phyloP scores from a whole-genome alignment of 1,140 invertebrate species.

The Trichogramma pretiosum region DNA sequence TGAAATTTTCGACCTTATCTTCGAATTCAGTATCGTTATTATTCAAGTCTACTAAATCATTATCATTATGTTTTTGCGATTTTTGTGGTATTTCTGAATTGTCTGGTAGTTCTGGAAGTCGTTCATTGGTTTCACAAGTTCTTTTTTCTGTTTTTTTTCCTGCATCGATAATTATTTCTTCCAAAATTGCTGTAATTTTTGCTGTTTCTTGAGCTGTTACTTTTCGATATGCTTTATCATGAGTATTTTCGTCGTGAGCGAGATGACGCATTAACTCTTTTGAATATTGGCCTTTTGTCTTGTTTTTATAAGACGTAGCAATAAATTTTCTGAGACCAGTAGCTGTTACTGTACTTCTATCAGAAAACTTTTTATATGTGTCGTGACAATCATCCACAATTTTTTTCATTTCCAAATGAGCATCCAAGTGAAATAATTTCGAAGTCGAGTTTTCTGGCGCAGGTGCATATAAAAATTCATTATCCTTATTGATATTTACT shows the following conservation, averaged over 20 bases:
- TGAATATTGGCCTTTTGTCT: neutral
- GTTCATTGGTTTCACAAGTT: neutral
- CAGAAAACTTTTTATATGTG: neutral
- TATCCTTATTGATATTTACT: neutral
- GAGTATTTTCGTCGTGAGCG: neutral
- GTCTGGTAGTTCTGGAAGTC: neutral
- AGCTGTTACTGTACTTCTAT: neutral
- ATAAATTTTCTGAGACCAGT: slow-evolving; percentile 1
- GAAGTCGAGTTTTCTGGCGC: too few species aligned
- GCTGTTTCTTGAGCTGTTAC: neutral
- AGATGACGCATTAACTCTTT: neutral
- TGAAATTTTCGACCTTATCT: neutral
- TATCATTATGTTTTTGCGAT: neutral
- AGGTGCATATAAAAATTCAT: neutral
- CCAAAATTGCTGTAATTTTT: neutral
- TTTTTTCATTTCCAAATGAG: neutral
- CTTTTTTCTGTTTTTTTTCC: neutral
- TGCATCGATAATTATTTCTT: neutral
- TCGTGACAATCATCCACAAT: neutral
- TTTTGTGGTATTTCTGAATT: neutral
- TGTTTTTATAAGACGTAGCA: neutral
- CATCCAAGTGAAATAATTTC: neutral
- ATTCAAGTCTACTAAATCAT: neutral
- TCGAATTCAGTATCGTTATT: neutral
- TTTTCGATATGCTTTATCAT: neutral